A percentile compares a stretch with the other conserved stretches of the same genome.
Conservation (phyloP, 1,140 invertebrate species). For the Procambarus clarkii region DNA sequence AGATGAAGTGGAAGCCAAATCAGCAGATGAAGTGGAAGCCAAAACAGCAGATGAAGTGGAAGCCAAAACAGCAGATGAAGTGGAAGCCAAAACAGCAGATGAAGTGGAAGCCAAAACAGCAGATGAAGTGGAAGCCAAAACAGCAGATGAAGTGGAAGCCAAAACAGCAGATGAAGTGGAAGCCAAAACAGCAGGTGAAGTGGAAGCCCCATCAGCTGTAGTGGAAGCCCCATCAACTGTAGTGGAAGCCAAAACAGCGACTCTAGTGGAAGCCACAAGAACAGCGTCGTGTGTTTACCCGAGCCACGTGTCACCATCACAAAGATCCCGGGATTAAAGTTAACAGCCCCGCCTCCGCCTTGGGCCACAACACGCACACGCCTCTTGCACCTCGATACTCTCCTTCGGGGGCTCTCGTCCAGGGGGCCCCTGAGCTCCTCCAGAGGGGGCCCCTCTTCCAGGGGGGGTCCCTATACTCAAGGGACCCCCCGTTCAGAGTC, state of each 20-base stretch:
- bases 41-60: too few species aligned
- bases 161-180: background rate
- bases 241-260: background rate
- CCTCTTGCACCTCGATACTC: background rate
- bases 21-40: too few species aligned
- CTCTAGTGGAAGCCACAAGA: background rate
- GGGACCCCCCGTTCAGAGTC: background rate
- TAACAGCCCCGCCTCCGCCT: background rate
- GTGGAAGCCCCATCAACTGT: background rate
- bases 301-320: background rate
- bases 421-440: background rate
- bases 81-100: too few species aligned
- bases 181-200: background rate
- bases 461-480: too few species aligned
- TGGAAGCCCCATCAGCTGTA: background rate
- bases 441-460: background rate
- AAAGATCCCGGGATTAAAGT: background rate
- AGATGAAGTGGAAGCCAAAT: too few species aligned
- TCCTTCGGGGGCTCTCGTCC: background rate
- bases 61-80: too few species aligned
- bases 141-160: background rate
- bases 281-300: background rate
- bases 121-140: background rate
- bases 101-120: background rate
- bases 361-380: background rate